Evolutionary conservation across 2,888 invertebrate species (phyloP).

Genomic region (Phortica okadai): DNA sequence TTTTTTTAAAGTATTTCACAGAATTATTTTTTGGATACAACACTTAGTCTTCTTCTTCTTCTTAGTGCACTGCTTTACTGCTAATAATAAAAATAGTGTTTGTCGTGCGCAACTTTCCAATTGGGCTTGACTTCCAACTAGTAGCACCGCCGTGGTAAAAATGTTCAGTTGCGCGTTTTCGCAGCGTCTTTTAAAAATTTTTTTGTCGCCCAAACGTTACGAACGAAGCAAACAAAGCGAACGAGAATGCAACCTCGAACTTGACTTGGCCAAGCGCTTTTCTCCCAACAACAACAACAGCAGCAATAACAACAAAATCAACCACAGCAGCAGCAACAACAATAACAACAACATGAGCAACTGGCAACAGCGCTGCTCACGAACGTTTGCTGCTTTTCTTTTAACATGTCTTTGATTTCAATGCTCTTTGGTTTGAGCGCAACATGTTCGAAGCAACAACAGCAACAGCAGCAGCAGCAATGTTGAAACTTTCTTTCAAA

Average conservation of each 20-base stretch:
- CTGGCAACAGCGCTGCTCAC: not conserved
- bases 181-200: conserved; percentile 77
- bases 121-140: conserved; percentile 67
- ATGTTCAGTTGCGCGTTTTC: conserved; percentile 75
- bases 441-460: conserved; percentile 15
- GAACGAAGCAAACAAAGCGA: conserved; percentile 30
- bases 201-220: conserved; percentile 56
- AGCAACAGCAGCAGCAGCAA: not conserved
- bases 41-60: conserved; percentile 29
- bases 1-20: conserved; percentile 8
- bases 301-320: conserved; percentile 37
- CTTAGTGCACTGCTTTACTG: conserved; percentile 33
- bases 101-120: conserved; percentile 7
- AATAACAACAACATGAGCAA: not conserved
- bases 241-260: conserved; percentile 31
- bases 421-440: conserved; percentile 33
- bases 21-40: conserved; percentile 15
- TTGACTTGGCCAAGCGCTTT: conserved; percentile 44
- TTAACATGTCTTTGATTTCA: conserved; percentile 12
- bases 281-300: conserved; percentile 45
- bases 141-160: conserved; percentile 75
- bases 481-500: conserved; percentile 28
- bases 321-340: conserved; percentile 21
- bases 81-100: conserved; percentile 7
- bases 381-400: not conserved